Evolutionary conservation across 2,113 vertebrate species (phyloP).

Genomic region (Girardinichthys multiradiatus): DNA sequence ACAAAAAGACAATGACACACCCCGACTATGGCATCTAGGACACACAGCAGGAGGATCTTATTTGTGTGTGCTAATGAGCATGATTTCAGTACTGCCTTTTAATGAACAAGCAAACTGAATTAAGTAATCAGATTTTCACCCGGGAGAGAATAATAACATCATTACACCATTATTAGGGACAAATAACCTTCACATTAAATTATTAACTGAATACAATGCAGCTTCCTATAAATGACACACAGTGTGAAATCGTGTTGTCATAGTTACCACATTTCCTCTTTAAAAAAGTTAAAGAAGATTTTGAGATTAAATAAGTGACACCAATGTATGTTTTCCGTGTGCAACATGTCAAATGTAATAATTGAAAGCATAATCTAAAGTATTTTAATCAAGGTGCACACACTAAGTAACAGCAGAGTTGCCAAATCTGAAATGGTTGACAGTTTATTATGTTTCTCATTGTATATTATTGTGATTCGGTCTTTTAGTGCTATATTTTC

Average conservation of each 20-base stretch:
- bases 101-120: conserved; percentile 57
- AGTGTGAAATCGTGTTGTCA: background rate
- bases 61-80: conserved; percentile 62
- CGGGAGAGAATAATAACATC: conserved; percentile 45
- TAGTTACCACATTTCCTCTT: background rate
- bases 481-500: background rate
- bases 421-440: background rate
- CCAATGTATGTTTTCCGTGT: too few species aligned
- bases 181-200: conserved; percentile 33
- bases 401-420: too few species aligned
- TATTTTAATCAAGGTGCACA: background rate
- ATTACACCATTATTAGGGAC: conserved; percentile 26
- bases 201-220: conserved; percentile 17
- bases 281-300: background rate
- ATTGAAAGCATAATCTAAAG: background rate
- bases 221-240: background rate
- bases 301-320: too few species aligned
- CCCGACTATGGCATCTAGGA: background rate
- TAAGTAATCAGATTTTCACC: conserved; percentile 44
- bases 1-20: background rate
- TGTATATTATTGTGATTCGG: background rate
- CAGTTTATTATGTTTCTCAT: background rate
- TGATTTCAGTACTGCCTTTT: conserved; percentile 59
- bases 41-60: conserved; percentile 41
- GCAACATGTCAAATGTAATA: too few species aligned